Conservation (phyloP, 2,888 invertebrate genomes). For the Phalera bucephala region DNA sequence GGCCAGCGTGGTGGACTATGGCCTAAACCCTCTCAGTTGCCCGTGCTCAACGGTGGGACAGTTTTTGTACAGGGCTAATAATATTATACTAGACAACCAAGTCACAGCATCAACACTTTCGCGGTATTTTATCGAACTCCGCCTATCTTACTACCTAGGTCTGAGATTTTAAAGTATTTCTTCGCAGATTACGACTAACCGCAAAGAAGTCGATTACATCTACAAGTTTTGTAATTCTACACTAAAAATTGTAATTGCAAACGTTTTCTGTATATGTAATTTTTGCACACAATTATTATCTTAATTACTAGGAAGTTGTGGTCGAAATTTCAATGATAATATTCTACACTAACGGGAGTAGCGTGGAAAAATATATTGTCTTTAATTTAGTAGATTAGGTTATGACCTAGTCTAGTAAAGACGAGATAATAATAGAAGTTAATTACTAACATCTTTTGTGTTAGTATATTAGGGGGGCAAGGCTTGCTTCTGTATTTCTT, state of each 20-base stretch:
- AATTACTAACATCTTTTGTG: too few relatives aligned
- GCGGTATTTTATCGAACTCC: too few relatives aligned
- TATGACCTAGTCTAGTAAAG: neutral
- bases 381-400: neutral
- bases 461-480: too few relatives aligned
- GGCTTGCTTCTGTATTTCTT: too few relatives aligned
- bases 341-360: neutral
- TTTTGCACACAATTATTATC: slow-evolving; percentile 9
- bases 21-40: too few relatives aligned
- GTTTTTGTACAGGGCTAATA: too few relatives aligned
- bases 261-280: slow-evolving; percentile 1
- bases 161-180: slow-evolving; percentile 10
- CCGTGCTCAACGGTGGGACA: too few relatives aligned
- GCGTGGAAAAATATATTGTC: too few relatives aligned
- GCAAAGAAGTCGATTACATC: slow-evolving; percentile 11
- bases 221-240: slow-evolving; percentile 18
- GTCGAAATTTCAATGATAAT: neutral
- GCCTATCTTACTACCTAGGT: too few relatives aligned
- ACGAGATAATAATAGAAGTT: neutral
- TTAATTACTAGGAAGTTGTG: neutral
- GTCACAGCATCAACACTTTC: too few relatives aligned
- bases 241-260: slow-evolving; percentile 8
- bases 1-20: too few relatives aligned
- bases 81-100: too few relatives aligned
- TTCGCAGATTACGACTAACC: slow-evolving; percentile 9